Percentiles rank a stretch among this genome's conserved stretches.
phyloP scores from a whole-genome alignment of 2,888 invertebrate genomes.

The Aricia artaxerxes region DNA sequence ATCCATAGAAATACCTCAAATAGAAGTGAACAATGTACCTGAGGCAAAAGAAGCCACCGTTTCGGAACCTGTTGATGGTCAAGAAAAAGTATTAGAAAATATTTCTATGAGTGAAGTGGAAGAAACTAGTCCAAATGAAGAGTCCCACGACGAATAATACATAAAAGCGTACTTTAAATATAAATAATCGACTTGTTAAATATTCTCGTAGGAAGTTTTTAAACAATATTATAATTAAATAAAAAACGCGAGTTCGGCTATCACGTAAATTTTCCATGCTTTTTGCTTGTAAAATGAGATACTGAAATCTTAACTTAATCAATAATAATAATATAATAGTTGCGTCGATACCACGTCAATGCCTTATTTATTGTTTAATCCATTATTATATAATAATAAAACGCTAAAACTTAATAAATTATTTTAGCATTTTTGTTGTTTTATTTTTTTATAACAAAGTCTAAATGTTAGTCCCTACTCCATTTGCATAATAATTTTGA shows the following conservation, averaged over 20 bases:
- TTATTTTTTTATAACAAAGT: conserved; percentile 38
- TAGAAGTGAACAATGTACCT: conserved; percentile 55
- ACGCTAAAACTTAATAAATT: conserved; percentile 75
- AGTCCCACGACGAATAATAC: conserved; percentile 45
- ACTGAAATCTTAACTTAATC: conserved; percentile 65
- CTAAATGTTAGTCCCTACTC: too few species aligned
- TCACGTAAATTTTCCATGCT: conserved; percentile 59
- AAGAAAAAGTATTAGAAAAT: conserved; percentile 40
- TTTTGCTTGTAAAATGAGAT: conserved; percentile 68
- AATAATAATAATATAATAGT: conserved; percentile 63
- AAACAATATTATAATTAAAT: conserved; percentile 53
- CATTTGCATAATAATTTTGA: too few species aligned
- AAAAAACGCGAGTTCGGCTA: conserved; percentile 70
- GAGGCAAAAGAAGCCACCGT: conserved; percentile 50
- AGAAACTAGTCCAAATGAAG: conserved; percentile 46
- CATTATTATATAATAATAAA: conserved; percentile 57
- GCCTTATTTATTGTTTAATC: conserved; percentile 77
- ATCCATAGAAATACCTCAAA: conserved; percentile 67
- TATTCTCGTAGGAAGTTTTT: conserved; percentile 41
- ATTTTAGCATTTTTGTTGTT: conserved; percentile 67
- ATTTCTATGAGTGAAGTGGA: conserved; percentile 46
- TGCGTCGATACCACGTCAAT: conserved; percentile 75
- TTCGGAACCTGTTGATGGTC: conserved; percentile 43
- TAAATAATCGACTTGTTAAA: conserved; percentile 36
- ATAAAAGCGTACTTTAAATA: conserved; percentile 40